A percentile compares a stretch with the other conserved stretches of the same genome.
phyloP scores from a whole-genome alignment of 35 echinoderm and acorn worm species.

The Lytechinus pictus region DNA sequence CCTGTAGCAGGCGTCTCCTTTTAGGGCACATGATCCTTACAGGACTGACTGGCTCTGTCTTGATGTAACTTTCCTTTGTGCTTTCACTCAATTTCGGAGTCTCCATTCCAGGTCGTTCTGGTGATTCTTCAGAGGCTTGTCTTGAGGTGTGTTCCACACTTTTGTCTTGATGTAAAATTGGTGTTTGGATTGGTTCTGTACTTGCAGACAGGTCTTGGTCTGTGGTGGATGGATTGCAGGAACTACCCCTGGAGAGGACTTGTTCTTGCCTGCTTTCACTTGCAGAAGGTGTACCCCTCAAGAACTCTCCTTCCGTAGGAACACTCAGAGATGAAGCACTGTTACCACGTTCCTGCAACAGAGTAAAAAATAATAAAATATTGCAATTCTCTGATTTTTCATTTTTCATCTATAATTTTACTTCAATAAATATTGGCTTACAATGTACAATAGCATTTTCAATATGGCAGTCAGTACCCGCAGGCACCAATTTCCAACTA shows the following conservation, averaged over 20 bases:
- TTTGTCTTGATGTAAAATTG: constrained; percentile 31
- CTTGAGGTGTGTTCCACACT: constrained; percentile 54
- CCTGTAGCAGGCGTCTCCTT: constrained; percentile 40
- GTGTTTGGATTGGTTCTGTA: constrained; percentile 56
- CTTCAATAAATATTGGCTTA: no score
- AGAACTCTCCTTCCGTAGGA: constrained; percentile 58
- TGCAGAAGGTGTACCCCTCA: constrained; percentile 33
- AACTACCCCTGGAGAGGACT: constrained; percentile 71
- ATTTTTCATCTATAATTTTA: no score
- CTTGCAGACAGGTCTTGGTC: constrained; percentile 63
- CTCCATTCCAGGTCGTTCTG: not conserved
- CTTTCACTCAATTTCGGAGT: constrained; percentile 19
- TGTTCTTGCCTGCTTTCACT: constrained; percentile 67
- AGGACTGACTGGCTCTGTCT: constrained; percentile 86
- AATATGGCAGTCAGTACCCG: no score
- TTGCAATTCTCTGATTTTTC: no score
- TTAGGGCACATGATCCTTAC: constrained; percentile 51
- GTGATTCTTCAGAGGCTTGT: constrained; percentile 14
- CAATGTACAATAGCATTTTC: no score
- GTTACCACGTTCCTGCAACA: constrained; percentile 59
- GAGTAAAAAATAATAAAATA: not conserved
- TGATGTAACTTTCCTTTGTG: constrained; percentile 68
- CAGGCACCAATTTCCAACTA: no score
- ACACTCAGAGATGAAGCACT: constrained; percentile 56
- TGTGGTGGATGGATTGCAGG: constrained; percentile 85